Base-by-base conservation (phyloP, 1,140 invertebrate genomes). In the Eupeodes corollae region DNA sequence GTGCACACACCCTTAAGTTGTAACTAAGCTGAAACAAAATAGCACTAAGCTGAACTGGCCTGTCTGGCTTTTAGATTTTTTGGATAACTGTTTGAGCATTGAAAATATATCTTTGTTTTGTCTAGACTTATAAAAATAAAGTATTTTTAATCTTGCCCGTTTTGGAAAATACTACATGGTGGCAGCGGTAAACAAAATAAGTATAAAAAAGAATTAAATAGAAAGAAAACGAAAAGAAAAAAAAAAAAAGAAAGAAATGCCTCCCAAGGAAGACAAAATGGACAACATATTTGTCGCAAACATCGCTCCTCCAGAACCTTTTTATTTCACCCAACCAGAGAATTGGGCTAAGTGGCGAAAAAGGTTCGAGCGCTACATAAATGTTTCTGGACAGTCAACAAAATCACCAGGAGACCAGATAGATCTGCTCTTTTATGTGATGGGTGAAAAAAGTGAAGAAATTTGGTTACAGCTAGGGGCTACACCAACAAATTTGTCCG, bases 371-470 rank as follows among this genome's bases (percentile, higher is more conserved):
- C 18, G 39, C 2, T 41, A 41, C 39, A 41, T 41, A n/a, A 41
- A n/a, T 21, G 39, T 41, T n/a, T n/a, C n/a, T n/a, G n/a, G n/a
- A n/a, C 39, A 41, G 14, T 41, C 18, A 6, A 41, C 39, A 41
- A 40, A 41, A 14, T 13, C n/a, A 13, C 39, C 39, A 41, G 18
- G 30, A 26, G 15, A 41, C 12, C 39, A 41, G 30, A 41, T 41
- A 21, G 39, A 41, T 41, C 14, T 41, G 15, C 18, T 41, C 12
- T 41, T 41, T 15, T 41, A 41, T 26, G 30, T 41, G 30, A 41
- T 41, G 39, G 39, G 39, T 41, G 39, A 41, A 19, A 21, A 41
- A 41, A 41, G 16, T 21, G 39, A 41, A 41, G 39, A 41, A 41
- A 21, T 40, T 40, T 40, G 39, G 16, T 40, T n/a, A n/a, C n/a